Percentiles rank a stretch among this genome's conserved stretches.
Evolutionary conservation across 1,140 invertebrate species (phyloP).

Genomic region (Brachionus rubens): DNA sequence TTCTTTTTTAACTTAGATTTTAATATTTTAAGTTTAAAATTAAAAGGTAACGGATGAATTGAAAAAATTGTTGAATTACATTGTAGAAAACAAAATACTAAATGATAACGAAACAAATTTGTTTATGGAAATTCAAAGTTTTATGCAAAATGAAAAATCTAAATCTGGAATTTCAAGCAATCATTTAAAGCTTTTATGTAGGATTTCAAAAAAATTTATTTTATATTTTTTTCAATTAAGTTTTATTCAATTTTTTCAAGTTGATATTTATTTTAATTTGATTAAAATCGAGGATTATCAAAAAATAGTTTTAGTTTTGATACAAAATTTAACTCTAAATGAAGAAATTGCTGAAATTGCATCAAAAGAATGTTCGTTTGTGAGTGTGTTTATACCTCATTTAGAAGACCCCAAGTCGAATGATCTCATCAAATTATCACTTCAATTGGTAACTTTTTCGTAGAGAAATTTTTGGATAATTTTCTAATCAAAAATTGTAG

Average conservation of each 20-base stretch:
- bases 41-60: neutral
- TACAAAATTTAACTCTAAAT: slow-evolving; percentile 18
- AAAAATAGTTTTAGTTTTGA: neutral
- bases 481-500: neutral
- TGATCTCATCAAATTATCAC: neutral
- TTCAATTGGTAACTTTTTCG: neutral
- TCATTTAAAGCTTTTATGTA: slow-evolving; percentile 14
- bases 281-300: neutral
- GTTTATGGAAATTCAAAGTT: slow-evolving; percentile 29
- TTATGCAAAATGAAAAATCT: neutral
- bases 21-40: neutral
- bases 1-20: neutral
- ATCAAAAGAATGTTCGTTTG: slow-evolving; percentile 20
- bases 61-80: neutral
- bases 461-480: neutral
- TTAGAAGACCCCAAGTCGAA: slow-evolving; percentile 15
- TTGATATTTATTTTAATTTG: slow-evolving; percentile 29
- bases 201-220: too few species aligned
- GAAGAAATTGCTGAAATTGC: neutral
- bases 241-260: neutral
- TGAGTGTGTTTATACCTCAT: slow-evolving; percentile 1
- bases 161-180: neutral
- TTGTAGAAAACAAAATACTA: neutral
- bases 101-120: slow-evolving; percentile 9
- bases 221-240: neutral